These are phyloP conservation scores for Mirounga angustirostris DNA, from an alignment of 2,113 vertebrate species.

Conservation along the genomic window DNA sequence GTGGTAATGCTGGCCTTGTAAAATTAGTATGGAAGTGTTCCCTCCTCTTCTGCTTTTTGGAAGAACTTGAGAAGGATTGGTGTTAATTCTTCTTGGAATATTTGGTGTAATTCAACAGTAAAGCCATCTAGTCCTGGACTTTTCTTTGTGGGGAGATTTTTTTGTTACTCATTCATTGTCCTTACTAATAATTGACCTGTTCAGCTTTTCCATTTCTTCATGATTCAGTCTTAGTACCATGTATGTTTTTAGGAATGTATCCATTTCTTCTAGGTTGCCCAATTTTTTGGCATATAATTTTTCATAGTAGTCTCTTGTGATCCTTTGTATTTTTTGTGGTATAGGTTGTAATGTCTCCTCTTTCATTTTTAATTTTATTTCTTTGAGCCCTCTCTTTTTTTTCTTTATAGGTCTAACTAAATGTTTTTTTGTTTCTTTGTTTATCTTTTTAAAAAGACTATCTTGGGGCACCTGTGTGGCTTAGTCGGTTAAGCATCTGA, in stretches of 20 bases:
- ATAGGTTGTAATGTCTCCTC: background rate
- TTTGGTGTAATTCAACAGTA: background rate
- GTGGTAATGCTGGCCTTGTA: background rate
- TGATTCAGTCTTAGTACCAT: background rate
- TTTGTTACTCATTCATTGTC: background rate
- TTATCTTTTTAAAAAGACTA: background rate
- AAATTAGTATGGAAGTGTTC: background rate
- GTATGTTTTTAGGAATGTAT: background rate
- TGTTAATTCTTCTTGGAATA: background rate
- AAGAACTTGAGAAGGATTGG: background rate
- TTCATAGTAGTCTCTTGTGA: background rate
- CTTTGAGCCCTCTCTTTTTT: background rate
- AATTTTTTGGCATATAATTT: background rate
- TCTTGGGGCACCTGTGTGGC: background rate
- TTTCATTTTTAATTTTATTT: conserved; percentile 28
- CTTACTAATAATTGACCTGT: background rate
- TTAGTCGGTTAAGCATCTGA: background rate
- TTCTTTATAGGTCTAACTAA: background rate
- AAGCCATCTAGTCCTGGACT: background rate
- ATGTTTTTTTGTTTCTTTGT: background rate
- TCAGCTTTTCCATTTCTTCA: background rate
- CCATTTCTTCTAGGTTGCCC: background rate
- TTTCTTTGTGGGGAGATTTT: background rate
- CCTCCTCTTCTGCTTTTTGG: background rate
- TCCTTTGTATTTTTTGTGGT: background rate